Base-by-base conservation (phyloP, 2,797 vertebrate species). In the Pogoniulus pusillus region DNA sequence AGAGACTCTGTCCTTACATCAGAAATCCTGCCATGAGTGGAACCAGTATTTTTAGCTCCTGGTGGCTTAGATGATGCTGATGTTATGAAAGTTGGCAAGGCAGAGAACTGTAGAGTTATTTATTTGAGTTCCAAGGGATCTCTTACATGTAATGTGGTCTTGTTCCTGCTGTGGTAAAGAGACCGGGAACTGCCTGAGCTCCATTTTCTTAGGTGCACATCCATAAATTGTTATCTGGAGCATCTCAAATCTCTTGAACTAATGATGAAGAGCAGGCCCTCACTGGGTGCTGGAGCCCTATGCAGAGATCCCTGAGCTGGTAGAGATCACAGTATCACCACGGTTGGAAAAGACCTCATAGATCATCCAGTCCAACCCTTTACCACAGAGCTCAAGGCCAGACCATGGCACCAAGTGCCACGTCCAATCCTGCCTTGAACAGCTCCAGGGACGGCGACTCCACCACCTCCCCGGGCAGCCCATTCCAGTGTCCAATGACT, bases 11-110 rank as follows among this genome's bases (percentile, higher is more conserved):
- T 87, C 87, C 63, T 75, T 26, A 0, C 23, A 43, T 29, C 73
- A 60, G 70, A 27, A 77, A 78, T 84, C 85, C 76, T 84, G 85
- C 23, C 2, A 73, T 1, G 74, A 66, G 81, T 18, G 43, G 87
- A 19, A 30, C 64, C 11, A 0, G 78, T 93, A 93, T 91, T 95
- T 94, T 93, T 93, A 94, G 90, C 93, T 76, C 78, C 81, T 23
- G 19, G 62, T 82, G 81, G 68, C 62, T 95, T 70, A 90, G 91
- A 58, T 57, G 4, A 15, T 9, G 58, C 64, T 82, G 91, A 79
- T 58, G 9, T 68, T 88, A 91, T 43, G 74, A 49, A 41, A 37
- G 27, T n/a, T 93, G 94, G 88, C 93, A 90, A 32, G 83, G 88
- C 88, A 30, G 81, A 29, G 90, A 60, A 7, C 59, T 16, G 81